Percentiles rank a stretch among this genome's conserved stretches.
phyloP scores from a whole-genome alignment of 1,140 invertebrate species.

The Atta colombica region DNA sequence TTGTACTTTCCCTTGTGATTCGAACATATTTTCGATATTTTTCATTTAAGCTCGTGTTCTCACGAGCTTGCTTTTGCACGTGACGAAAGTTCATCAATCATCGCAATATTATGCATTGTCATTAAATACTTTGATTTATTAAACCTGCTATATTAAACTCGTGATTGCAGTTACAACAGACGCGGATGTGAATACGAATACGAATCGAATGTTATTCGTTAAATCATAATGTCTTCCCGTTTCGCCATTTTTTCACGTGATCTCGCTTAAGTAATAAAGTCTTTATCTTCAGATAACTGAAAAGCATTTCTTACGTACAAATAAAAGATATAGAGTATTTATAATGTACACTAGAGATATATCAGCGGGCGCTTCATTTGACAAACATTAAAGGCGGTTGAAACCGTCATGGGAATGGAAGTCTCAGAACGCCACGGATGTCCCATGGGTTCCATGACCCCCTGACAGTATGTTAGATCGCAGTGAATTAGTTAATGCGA shows the following conservation, averaged over 20 bases:
- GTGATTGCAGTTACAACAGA: not conserved
- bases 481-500: constrained; percentile 81
- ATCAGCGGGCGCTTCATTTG: not conserved
- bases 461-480: constrained; percentile 73
- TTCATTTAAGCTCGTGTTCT: not conserved
- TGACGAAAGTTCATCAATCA: not conserved
- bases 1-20: not conserved
- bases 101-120: not conserved
- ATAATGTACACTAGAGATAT: not conserved
- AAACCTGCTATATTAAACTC: not conserved
- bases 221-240: not conserved
- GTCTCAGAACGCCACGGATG: constrained; percentile 63
- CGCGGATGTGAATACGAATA: not conserved
- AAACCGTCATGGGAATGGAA: constrained; percentile 29
- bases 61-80: not conserved
- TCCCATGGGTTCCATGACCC: constrained; percentile 82
- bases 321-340: constrained; percentile 24
- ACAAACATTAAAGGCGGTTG: not conserved
- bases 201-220: not conserved
- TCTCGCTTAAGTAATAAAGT: constrained; percentile 5
- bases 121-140: constrained; percentile 1
- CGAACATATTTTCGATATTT: not conserved
- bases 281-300: constrained; percentile 10
- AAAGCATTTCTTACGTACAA: not conserved
- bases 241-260: not conserved